Conservation (phyloP, 2,888 invertebrate genomes). For the Eudiplozoon nipponicum region DNA sequence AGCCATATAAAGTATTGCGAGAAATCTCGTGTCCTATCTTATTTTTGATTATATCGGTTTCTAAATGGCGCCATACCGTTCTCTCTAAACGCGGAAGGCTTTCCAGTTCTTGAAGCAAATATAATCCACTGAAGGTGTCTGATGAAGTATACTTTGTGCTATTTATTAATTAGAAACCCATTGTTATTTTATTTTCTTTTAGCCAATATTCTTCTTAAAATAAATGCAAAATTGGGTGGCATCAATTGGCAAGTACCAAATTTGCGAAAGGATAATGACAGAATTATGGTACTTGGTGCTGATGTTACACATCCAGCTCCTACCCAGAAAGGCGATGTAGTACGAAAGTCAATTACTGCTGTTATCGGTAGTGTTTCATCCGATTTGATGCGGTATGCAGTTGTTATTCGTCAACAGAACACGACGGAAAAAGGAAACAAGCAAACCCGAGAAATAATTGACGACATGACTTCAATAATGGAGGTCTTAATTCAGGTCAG, state of each 20-base stretch:
- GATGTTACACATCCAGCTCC: conserved; percentile 18
- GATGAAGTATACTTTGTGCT: too few species aligned
- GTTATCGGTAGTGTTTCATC: conserved; percentile 17
- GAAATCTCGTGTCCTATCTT: too few species aligned
- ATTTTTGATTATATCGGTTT: too few species aligned
- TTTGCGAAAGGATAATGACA: conserved; percentile 10
- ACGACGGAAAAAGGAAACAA: conserved; percentile 5
- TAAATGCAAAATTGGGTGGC: conserved; percentile 15
- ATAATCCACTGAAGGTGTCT: too few species aligned
- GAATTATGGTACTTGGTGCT: conserved; percentile 16
- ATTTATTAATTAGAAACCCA: too few species aligned
- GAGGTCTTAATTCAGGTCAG: neutral
- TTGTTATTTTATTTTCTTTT: too few species aligned
- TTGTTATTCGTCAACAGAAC: conserved; percentile 3
- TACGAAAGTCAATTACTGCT: conserved; percentile 16
- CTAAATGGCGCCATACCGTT: too few species aligned
- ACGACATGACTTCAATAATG: conserved; percentile 15
- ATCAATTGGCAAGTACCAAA: conserved; percentile 12
- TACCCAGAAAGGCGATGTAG: neutral
- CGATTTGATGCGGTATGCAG: conserved; percentile 6
- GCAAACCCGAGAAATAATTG: conserved; percentile 1
- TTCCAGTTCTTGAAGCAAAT: too few species aligned
- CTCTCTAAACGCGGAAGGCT: too few species aligned
- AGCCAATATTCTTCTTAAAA: conserved; percentile 9
- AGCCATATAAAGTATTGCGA: too few species aligned